A percentile compares a stretch with the other conserved stretches of the same genome.
These are phyloP conservation scores for Eira barbara DNA, from an alignment of 2,113 vertebrate genomes.

Conservation along the genomic window DNA sequence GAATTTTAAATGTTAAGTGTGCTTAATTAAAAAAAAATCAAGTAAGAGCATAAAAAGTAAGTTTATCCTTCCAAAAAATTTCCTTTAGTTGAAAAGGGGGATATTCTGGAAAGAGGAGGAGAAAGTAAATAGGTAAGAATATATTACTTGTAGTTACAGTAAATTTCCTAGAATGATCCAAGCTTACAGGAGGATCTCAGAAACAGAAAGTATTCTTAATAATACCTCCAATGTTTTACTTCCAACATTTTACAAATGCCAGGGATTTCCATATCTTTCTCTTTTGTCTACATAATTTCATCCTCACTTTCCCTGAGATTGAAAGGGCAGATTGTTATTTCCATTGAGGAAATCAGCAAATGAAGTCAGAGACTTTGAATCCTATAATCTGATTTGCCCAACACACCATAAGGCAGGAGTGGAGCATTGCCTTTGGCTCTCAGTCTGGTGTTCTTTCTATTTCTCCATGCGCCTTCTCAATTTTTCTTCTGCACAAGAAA, in stretches of 20 bases:
- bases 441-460: not conserved
- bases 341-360: not conserved
- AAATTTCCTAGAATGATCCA: not conserved
- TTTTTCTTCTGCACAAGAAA: not conserved
- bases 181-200: not conserved
- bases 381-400: not conserved
- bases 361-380: not conserved
- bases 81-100: not conserved
- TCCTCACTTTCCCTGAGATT: not conserved
- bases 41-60: slow-evolving; percentile 24
- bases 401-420: not conserved
- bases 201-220: not conserved
- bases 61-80: not conserved
- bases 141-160: not conserved
- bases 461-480: not conserved
- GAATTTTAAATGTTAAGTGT: not conserved
- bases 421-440: not conserved
- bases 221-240: not conserved
- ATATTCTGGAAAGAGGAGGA: not conserved
- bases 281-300: not conserved
- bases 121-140: too few species aligned
- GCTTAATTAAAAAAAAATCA: not conserved
- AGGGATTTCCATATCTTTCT: not conserved
- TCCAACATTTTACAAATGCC: not conserved
- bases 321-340: not conserved